These are phyloP conservation scores for Bhutanitis thaidina DNA, from an alignment of 2,888 invertebrate species.

Conservation along the genomic window DNA sequence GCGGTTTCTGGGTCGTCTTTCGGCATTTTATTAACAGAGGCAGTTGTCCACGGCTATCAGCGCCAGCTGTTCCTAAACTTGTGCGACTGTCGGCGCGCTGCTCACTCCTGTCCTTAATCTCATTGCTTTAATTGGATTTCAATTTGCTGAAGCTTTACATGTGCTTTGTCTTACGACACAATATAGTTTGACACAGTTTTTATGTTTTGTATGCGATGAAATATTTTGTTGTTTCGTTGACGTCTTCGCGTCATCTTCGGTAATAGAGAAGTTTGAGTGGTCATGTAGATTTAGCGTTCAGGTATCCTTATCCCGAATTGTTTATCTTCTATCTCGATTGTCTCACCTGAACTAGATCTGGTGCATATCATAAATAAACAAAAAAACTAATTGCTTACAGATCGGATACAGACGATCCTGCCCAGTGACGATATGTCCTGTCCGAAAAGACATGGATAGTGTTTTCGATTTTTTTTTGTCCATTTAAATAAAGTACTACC, in stretches of 20 bases:
- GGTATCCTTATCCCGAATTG: too few species aligned
- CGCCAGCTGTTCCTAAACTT: slow-evolving; percentile 5
- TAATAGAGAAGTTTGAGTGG: too few species aligned
- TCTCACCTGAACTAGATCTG: too few species aligned
- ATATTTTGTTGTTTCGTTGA: background rate
- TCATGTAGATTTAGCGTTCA: too few species aligned
- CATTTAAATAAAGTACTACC: background rate
- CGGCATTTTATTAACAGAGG: slow-evolving; percentile 76
- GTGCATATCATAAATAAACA: too few species aligned
- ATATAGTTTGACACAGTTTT: slow-evolving; percentile 13
- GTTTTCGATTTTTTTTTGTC: background rate
- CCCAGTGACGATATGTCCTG: too few species aligned
- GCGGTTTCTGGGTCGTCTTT: slow-evolving; percentile 91
- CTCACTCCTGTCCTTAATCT: slow-evolving; percentile 43
- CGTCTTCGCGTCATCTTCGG: too few species aligned
- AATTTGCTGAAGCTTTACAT: slow-evolving; percentile 59
- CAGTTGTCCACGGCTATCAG: background rate
- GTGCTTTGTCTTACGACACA: slow-evolving; percentile 42
- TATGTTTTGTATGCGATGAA: background rate
- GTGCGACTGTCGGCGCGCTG: slow-evolving; percentile 20
- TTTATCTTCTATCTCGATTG: too few species aligned
- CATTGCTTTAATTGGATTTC: slow-evolving; percentile 64
- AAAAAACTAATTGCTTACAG: too few species aligned
- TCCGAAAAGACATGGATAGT: too few species aligned
- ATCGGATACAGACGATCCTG: too few species aligned